These are phyloP conservation scores for Rousettus madagascariensis DNA, from an alignment of 2,797 vertebrate species.

Conservation along the genomic window DNA sequence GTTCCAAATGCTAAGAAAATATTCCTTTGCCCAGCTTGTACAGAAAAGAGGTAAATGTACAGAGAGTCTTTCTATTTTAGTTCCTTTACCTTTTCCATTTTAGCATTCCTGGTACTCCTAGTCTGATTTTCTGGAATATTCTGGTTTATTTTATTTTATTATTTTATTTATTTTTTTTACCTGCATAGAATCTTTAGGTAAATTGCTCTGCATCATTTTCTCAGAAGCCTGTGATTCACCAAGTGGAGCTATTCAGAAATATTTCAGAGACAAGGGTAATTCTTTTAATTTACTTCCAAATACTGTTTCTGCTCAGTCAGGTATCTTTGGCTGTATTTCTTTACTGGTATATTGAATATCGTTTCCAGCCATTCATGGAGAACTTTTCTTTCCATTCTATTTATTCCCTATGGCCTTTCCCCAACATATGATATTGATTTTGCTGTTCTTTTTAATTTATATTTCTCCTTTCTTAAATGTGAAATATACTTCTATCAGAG, in stretches of 20 bases:
- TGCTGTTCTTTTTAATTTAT: conserved; percentile 7
- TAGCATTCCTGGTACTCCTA: neutral
- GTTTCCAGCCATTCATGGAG: neutral
- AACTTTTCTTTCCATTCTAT: neutral
- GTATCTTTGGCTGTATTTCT: neutral
- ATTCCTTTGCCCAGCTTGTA: neutral
- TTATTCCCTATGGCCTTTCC: neutral
- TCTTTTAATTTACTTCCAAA: neutral
- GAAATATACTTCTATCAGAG: neutral
- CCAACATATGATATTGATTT: neutral
- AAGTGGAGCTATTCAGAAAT: neutral
- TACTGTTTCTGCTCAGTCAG: neutral
- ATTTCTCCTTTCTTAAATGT: neutral
- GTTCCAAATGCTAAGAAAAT: neutral
- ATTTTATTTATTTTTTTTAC: neutral
- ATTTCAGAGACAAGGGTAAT: neutral
- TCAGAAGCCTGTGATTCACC: neutral
- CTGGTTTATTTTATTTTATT: neutral
- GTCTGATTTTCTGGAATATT: neutral
- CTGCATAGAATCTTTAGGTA: neutral
- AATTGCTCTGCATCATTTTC: neutral
- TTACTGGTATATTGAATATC: neutral
- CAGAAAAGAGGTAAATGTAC: neutral
- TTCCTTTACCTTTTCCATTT: neutral
- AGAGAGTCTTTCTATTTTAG: neutral